These are phyloP conservation scores for Nycticryphes semicollaris DNA, from an alignment of 2,113 vertebrate genomes.

Conservation along the genomic window DNA sequence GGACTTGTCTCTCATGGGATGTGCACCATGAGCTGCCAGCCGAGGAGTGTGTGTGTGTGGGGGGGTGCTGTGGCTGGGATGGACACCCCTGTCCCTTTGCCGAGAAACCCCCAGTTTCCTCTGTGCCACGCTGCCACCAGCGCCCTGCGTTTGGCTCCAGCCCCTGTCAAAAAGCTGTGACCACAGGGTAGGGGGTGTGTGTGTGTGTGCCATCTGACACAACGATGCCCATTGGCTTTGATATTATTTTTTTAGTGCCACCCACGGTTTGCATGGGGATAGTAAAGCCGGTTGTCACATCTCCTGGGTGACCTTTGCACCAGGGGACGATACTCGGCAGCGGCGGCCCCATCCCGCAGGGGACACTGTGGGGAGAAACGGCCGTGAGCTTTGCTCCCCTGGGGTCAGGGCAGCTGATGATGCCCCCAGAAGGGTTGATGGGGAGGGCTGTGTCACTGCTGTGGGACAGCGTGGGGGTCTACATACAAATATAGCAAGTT, in stretches of 20 bases:
- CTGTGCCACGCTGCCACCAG: neutral
- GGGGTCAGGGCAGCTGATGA: neutral
- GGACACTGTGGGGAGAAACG: neutral
- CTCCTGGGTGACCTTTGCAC: neutral
- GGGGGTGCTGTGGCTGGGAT: neutral
- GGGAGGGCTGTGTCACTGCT: neutral
- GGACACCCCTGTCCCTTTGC: neutral
- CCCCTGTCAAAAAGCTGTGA: neutral
- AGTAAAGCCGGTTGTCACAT: rapidly evolving
- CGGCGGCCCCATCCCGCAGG: rapidly evolving
- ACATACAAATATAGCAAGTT: neutral
- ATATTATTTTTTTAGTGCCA: neutral
- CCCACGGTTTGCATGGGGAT: neutral
- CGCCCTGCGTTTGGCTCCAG: rapidly evolving
- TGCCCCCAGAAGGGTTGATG: neutral
- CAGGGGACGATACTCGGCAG: rapidly evolving
- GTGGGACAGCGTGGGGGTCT: neutral
- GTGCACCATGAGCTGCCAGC: neutral
- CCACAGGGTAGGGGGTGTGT: neutral
- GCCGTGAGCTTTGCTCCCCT: rapidly evolving
- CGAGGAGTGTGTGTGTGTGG: neutral
- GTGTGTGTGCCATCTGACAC: neutral
- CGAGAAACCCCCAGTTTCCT: neutral
- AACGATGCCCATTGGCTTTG: neutral
- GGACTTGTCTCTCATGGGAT: neutral